A percentile compares a stretch with the other conserved stretches of the same genome.
phyloP scores from a whole-genome alignment of 2,888 invertebrate genomes.

The Lithosia quadra region DNA sequence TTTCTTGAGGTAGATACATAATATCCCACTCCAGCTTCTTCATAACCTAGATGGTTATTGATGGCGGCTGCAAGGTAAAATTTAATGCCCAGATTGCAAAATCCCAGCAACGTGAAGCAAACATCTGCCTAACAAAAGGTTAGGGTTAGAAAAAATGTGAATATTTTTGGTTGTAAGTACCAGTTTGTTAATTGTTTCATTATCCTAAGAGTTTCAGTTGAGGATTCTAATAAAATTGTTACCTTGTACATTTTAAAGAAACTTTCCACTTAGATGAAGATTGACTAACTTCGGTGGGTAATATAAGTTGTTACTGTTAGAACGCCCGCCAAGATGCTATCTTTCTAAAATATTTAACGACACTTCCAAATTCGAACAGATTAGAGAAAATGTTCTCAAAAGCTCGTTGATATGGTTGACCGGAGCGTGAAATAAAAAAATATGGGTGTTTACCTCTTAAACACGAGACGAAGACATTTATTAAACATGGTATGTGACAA shows the following conservation, averaged over 20 bases:
- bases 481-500: conserved; percentile 48
- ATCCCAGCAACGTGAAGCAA: too few relatives aligned
- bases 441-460: conserved; percentile 30
- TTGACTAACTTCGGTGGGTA: neutral
- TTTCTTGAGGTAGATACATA: too few relatives aligned
- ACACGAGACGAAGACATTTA: conserved; percentile 48
- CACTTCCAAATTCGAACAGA: conserved; percentile 15
- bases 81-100: too few relatives aligned
- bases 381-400: conserved; percentile 41
- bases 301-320: neutral
- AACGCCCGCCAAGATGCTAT: neutral
- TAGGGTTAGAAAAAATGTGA: neutral
- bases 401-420: conserved; percentile 36
- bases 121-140: too few relatives aligned
- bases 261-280: neutral
- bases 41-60: too few relatives aligned
- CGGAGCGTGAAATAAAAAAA: conserved; percentile 23
- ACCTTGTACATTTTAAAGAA: neutral
- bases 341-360: neutral
- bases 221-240: too few relatives aligned
- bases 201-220: too few relatives aligned
- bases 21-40: too few relatives aligned
- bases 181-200: neutral
- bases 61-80: too few relatives aligned
- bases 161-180: neutral